phyloP scores from a whole-genome alignment of 2,113 vertebrate species.

The Microtus pennsylvanicus region DNA sequence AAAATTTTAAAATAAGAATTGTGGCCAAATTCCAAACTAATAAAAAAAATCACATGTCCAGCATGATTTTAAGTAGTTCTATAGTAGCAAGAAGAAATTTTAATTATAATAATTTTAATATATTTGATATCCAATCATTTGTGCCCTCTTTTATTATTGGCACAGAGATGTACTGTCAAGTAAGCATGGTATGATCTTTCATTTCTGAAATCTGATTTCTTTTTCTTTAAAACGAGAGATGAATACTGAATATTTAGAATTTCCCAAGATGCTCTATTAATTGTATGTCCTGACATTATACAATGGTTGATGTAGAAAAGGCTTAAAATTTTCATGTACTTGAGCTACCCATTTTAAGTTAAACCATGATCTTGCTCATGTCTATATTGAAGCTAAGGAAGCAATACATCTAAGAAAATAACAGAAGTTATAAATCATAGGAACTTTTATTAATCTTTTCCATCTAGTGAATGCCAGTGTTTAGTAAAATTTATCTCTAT shows the following conservation, averaged over 20 bases:
- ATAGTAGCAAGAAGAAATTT: conserved; percentile 55
- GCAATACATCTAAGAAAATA: neutral
- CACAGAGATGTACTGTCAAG: neutral
- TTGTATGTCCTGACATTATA: neutral
- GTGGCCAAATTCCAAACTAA: conserved; percentile 74
- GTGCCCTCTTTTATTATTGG: conserved; percentile 46
- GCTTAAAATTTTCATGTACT: neutral
- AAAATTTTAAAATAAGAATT: conserved; percentile 68
- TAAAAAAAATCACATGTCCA: conserved; percentile 78
- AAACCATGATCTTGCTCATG: neutral
- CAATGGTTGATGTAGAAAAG: conserved; percentile 16
- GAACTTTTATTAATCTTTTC: neutral
- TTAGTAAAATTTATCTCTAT: conserved; percentile 37
- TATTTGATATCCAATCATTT: conserved; percentile 10
- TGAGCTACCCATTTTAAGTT: neutral
- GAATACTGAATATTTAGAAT: neutral
- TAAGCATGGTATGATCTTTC: neutral
- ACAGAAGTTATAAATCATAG: neutral
- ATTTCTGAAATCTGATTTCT: conserved; percentile 39
- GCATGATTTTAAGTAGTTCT: conserved; percentile 76
- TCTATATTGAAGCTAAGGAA: neutral
- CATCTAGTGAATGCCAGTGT: neutral
- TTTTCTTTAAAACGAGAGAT: neutral
- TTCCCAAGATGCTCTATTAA: neutral
- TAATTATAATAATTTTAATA: conserved; percentile 64